These are phyloP conservation scores for Drosophila mettleri DNA, from an alignment of 2,888 invertebrate species.

Conservation along the genomic window DNA sequence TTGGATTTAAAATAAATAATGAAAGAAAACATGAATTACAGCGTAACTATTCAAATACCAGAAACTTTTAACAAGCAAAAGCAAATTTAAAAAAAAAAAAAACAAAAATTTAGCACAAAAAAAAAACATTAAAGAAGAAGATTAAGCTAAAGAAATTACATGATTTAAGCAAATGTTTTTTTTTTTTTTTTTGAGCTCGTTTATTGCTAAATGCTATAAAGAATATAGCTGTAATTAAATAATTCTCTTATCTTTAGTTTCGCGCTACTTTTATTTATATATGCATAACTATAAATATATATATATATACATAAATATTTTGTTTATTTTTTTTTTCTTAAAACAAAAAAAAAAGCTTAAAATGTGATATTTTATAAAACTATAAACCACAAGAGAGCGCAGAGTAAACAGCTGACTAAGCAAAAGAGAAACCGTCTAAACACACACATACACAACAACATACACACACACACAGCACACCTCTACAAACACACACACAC, in stretches of 20 bases:
- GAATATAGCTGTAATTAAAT: conserved; percentile 25
- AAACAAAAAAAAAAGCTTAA: conserved; percentile 82
- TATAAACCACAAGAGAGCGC: conserved; percentile 61
- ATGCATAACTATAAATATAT: conserved; percentile 4
- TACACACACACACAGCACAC: conserved; percentile 19
- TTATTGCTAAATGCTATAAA: conserved; percentile 24
- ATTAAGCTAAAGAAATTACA: not conserved
- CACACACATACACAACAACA: conserved; percentile 16
- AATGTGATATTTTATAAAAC: conserved; percentile 85
- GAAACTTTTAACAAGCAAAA: conserved; percentile 37
- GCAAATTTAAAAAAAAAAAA: conserved; percentile 7
- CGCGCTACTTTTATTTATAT: conserved; percentile 24
- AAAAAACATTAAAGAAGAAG: not conserved
- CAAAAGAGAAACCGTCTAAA: conserved; percentile 41
- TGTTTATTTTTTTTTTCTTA: conserved; percentile 21
- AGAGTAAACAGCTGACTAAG: conserved; percentile 35
- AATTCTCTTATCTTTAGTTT: conserved; percentile 21
- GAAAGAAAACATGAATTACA: conserved; percentile 14
- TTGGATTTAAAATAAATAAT: conserved; percentile 63
- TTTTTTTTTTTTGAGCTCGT: conserved; percentile 37
- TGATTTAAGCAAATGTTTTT: conserved; percentile 28
- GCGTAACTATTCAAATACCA: conserved; percentile 45
- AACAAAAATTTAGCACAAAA: conserved; percentile 27
- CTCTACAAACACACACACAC: conserved; percentile 26
- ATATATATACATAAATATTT: conserved; percentile 10